These are phyloP conservation scores for Nephrotoma flavescens DNA, from an alignment of 2,888 invertebrate species.

Conservation along the genomic window DNA sequence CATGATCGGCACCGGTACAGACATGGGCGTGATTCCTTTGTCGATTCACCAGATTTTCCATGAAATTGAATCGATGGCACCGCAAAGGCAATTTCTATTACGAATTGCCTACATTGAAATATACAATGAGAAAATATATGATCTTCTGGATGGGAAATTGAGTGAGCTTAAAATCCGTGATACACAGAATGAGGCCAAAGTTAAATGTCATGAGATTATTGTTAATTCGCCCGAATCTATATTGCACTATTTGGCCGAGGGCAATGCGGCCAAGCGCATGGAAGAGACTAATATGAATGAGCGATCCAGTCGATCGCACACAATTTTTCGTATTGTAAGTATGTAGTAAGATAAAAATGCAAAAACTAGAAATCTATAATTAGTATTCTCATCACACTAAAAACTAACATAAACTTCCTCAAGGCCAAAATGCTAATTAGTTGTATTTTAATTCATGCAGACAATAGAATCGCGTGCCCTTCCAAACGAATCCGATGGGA, in stretches of 20 bases:
- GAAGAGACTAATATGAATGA: conserved; percentile 82
- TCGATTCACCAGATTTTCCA: conserved; percentile 58
- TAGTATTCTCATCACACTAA: not conserved
- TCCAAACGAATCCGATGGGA: conserved; percentile 34
- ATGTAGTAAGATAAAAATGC: not conserved
- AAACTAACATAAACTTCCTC: not conserved
- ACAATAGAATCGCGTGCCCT: conserved; percentile 50
- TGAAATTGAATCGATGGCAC: conserved; percentile 39
- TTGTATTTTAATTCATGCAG: conserved; percentile 23
- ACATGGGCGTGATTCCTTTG: conserved; percentile 60
- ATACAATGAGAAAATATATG: conserved; percentile 71
- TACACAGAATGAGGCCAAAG: conserved; percentile 39
- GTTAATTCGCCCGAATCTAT: conserved; percentile 47
- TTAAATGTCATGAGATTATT: conserved; percentile 50
- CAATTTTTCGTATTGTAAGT: conserved; percentile 74
- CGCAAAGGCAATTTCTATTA: conserved; percentile 56
- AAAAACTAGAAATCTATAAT: not conserved
- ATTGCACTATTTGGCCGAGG: conserved; percentile 41
- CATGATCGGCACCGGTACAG: conserved; percentile 55
- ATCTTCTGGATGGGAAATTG: conserved; percentile 48
- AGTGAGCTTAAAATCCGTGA: conserved; percentile 50
- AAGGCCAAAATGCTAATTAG: not conserved
- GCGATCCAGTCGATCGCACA: conserved; percentile 75
- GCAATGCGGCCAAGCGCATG: conserved; percentile 52
- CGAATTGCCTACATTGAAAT: conserved; percentile 76